Evolutionary conservation across 2,113 vertebrate species (phyloP).

Genomic region (Columba janthina): DNA sequence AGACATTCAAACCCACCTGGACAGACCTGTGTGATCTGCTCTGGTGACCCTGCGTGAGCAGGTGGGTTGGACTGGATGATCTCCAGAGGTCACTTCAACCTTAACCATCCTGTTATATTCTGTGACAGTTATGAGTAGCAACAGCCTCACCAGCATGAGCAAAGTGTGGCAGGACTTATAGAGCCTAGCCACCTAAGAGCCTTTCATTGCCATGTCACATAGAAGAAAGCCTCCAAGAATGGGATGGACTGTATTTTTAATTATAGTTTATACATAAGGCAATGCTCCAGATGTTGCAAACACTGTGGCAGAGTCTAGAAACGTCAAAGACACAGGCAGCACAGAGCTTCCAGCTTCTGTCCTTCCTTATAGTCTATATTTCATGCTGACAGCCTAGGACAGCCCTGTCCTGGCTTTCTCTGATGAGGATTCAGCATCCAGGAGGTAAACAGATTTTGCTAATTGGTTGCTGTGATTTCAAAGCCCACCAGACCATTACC

Average conservation of each 20-base stretch:
- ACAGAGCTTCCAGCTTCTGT: not conserved
- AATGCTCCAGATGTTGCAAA: not conserved
- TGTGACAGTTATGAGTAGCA: not conserved
- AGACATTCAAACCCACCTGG: too few relatives aligned
- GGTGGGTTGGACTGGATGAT: too few relatives aligned
- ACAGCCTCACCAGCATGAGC: not conserved
- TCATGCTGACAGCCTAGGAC: not conserved
- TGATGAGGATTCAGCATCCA: not conserved
- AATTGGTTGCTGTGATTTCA: not conserved
- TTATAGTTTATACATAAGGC: not conserved
- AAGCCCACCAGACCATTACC: not conserved
- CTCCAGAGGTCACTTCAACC: too few relatives aligned
- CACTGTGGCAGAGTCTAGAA: not conserved
- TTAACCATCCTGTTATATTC: too few relatives aligned
- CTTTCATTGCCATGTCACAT: not conserved
- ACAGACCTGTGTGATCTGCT: too few relatives aligned
- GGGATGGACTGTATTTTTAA: rapidly evolving
- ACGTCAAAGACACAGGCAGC: not conserved
- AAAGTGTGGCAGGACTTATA: not conserved
- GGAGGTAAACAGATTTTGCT: not conserved
- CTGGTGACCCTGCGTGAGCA: too few relatives aligned
- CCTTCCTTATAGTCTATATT: not conserved
- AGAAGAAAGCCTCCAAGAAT: not conserved
- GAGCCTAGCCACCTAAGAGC: not conserved
- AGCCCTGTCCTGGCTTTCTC: not conserved